These are phyloP conservation scores for Hucho hucho DNA, from an alignment of 2,113 vertebrate species.

Conservation along the genomic window DNA sequence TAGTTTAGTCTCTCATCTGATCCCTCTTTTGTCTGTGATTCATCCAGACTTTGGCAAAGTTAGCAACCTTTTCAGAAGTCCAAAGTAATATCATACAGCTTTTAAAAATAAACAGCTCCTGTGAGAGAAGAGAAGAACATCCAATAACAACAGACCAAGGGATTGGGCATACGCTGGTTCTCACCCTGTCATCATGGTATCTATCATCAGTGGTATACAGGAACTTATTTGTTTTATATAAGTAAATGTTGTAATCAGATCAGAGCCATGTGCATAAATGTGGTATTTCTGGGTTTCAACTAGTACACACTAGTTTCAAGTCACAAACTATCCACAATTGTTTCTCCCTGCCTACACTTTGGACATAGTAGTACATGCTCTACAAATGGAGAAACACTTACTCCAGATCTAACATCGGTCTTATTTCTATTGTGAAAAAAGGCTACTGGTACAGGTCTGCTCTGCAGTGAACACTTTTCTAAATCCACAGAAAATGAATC, in stretches of 20 bases:
- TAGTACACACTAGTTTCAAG: too few relatives aligned
- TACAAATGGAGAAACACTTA: too few relatives aligned
- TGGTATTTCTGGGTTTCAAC: too few relatives aligned
- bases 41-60: constrained; percentile 61
- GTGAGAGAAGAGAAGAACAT: constrained; percentile 25
- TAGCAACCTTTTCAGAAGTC: constrained; percentile 61
- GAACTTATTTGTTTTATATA: background rate
- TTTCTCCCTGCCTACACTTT: too few relatives aligned
- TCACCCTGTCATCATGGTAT: background rate
- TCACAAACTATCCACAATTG: too few relatives aligned
- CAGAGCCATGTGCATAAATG: too few relatives aligned
- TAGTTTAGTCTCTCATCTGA: constrained; percentile 75
- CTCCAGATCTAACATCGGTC: constrained; percentile 16
- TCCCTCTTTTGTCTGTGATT: constrained; percentile 68
- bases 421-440: constrained; percentile 45
- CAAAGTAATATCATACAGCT: constrained; percentile 40
- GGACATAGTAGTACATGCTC: too few relatives aligned
- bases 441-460: background rate
- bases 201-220: background rate
- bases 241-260: too few relatives aligned
- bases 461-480: constrained; percentile 43
- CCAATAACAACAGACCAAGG: background rate
- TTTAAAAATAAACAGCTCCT: constrained; percentile 44
- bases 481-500: constrained; percentile 42
- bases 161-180: background rate